These are phyloP conservation scores for Bombycilla garrulus DNA, from an alignment of 2,113 vertebrate genomes.

Conservation along the genomic window DNA sequence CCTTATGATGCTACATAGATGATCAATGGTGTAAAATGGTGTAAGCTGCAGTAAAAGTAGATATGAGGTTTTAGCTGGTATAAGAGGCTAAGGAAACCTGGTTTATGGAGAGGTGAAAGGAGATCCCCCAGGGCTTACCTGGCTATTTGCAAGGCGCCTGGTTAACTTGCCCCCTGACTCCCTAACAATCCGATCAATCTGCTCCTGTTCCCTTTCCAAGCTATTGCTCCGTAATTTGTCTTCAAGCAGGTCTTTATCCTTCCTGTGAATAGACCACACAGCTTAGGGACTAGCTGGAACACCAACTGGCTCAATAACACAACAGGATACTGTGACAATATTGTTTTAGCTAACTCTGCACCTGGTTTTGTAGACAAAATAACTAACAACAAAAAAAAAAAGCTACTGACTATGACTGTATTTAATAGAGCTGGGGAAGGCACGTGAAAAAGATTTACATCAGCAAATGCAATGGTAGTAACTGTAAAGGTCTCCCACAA, in stretches of 20 bases:
- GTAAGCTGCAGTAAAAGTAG: neutral
- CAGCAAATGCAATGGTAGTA: neutral
- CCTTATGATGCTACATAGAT: rapidly evolving
- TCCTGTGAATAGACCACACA: constrained; percentile 71
- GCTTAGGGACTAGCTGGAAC: neutral
- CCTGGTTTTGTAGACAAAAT: neutral
- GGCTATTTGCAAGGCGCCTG: constrained; percentile 81
- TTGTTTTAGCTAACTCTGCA: neutral
- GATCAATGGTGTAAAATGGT: neutral
- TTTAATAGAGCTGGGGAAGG: neutral
- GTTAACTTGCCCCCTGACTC: constrained; percentile 93
- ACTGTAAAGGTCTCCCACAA: neutral
- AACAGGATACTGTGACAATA: neutral
- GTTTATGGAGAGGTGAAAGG: neutral
- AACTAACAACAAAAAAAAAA: neutral
- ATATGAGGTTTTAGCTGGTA: neutral
- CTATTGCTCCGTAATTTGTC: constrained; percentile 77
- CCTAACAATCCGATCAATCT: constrained; percentile 87
- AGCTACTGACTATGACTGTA: neutral
- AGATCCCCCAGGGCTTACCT: constrained; percentile 69
- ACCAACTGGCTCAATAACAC: neutral
- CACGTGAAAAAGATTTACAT: rapidly evolving
- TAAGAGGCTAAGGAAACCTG: neutral
- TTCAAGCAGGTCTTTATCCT: constrained; percentile 85
- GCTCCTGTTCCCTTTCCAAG: constrained; percentile 87